Percentiles rank a stretch among this genome's conserved stretches.
Conservation (phyloP, 1,140 invertebrate genomes). For the Aphelenchoides avenae region DNA sequence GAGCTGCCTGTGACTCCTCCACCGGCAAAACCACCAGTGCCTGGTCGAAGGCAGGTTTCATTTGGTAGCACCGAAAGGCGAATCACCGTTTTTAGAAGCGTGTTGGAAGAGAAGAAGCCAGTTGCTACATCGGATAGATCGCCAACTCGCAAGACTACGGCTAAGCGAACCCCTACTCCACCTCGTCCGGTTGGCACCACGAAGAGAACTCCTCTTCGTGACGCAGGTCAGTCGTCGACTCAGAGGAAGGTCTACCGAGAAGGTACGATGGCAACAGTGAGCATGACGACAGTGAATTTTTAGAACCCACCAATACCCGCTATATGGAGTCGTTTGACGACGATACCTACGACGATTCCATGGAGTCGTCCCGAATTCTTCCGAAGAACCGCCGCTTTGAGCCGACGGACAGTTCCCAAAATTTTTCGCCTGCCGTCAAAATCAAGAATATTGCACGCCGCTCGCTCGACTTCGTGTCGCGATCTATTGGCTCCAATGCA, state of each 20-base stretch:
- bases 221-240: conserved; percentile 7
- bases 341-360: conserved; percentile 38
- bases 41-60: too few relatives aligned
- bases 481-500: conserved; percentile 1
- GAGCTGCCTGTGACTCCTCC: conserved; percentile 10
- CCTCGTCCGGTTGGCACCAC: not conserved
- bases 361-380: conserved; percentile 35
- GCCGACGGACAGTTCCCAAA: not conserved
- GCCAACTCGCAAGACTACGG: not conserved
- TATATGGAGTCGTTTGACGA: conserved; percentile 12
- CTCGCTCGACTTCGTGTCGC: conserved; percentile 26
- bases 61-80: too few relatives aligned
- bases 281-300: too few relatives aligned
- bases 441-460: conserved; percentile 13
- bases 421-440: conserved; percentile 25
- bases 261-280: too few relatives aligned
- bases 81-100: too few relatives aligned
- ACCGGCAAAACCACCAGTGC: conserved; percentile 9
- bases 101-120: too few relatives aligned
- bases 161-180: conserved; percentile 3
- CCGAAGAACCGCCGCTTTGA: conserved; percentile 12
- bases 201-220: not conserved
- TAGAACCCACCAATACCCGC: too few relatives aligned
- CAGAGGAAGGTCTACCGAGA: too few relatives aligned
- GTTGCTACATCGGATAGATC: too few relatives aligned